phyloP scores from a whole-genome alignment of 2,888 invertebrate genomes.

The Xylota segnis region DNA sequence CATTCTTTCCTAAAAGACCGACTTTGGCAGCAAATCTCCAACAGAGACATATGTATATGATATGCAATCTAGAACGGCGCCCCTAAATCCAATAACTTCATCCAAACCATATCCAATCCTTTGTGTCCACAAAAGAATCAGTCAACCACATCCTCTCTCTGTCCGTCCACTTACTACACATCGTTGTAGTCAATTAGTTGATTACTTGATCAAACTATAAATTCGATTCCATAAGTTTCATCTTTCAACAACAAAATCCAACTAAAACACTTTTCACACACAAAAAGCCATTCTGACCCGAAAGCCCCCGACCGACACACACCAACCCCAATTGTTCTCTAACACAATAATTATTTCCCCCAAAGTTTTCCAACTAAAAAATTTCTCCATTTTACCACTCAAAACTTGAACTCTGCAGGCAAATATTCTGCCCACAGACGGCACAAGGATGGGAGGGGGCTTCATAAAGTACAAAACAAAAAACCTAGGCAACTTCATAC shows the following conservation, averaged over 20 bases:
- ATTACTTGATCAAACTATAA: conserved; percentile 12
- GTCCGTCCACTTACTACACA: not conserved
- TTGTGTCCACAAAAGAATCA: no score
- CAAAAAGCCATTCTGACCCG: not conserved
- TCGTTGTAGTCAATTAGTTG: conserved; percentile 20
- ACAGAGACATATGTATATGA: no score
- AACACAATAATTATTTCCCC: conserved; percentile 42
- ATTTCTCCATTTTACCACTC: conserved; percentile 24
- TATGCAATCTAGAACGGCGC: no score
- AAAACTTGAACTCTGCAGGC: conserved; percentile 40
- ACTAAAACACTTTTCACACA: not conserved
- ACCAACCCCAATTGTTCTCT: conserved; percentile 10
- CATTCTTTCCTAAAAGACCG: no score
- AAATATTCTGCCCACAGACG: conserved; percentile 2
- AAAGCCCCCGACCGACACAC: conserved; percentile 1
- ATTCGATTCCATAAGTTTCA: not conserved
- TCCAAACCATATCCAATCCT: no score
- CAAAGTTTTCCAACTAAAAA: conserved; percentile 42
- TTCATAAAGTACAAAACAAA: not conserved
- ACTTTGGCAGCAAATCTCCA: no score
- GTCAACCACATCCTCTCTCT: no score
- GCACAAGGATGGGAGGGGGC: not conserved
- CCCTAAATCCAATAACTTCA: no score
- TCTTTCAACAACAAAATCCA: not conserved
- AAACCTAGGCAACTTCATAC: conserved; percentile 1